A percentile compares a stretch with the other conserved stretches of the same genome.
Conservation (phyloP, 2,888 invertebrate genomes). For the Hyposoter dolosus region DNA sequence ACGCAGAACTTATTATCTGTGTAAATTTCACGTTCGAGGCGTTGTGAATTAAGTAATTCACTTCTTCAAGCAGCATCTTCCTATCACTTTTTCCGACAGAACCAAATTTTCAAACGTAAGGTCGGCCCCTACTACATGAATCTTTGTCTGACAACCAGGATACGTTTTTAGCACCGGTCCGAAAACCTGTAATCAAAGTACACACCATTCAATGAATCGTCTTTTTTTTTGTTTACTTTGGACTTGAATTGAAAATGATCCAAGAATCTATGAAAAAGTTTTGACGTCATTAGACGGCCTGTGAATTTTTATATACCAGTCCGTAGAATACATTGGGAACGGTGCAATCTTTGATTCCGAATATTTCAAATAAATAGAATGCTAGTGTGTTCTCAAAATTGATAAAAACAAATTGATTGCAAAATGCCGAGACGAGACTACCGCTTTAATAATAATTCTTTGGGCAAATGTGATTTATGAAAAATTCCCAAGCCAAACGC, state of each 20-base stretch:
- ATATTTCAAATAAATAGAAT: no score
- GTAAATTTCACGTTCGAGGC: slow-evolving; percentile 61
- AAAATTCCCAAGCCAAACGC: neutral
- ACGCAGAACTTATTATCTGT: slow-evolving; percentile 11
- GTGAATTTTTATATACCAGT: no score
- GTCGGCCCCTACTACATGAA: slow-evolving; percentile 51
- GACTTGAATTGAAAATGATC: no score
- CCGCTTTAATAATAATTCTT: neutral
- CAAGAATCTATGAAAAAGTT: no score
- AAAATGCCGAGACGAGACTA: neutral
- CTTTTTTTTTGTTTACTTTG: neutral
- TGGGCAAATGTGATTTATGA: neutral
- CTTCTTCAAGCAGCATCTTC: slow-evolving; percentile 38
- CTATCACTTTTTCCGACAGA: slow-evolving; percentile 43
- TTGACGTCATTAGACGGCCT: no score
- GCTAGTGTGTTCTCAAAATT: no score
- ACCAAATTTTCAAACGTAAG: slow-evolving; percentile 27
- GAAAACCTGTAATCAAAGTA: slow-evolving; percentile 50
- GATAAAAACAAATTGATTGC: neutral
- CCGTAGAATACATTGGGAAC: no score
- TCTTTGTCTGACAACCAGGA: slow-evolving; percentile 43
- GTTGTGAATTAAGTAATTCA: slow-evolving; percentile 54
- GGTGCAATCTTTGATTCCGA: no score
- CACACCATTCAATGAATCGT: neutral
- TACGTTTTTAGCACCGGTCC: slow-evolving; percentile 13